Conservation (phyloP, 2,113 vertebrate species). For the Sapayoa aenigma region DNA sequence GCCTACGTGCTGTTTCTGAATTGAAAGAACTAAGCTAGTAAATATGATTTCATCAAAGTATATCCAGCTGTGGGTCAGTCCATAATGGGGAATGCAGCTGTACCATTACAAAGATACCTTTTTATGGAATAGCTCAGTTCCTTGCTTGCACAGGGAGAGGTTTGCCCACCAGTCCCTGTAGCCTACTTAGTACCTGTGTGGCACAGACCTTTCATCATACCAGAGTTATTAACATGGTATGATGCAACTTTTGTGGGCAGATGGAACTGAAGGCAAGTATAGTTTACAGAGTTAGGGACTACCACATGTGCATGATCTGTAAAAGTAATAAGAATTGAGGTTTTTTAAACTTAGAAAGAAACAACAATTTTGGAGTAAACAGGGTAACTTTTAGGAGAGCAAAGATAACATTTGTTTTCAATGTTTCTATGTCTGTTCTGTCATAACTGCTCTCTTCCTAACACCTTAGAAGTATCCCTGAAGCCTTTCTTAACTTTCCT, state of each 20-base stretch:
- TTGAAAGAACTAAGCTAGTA: neutral
- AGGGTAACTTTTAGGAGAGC: neutral
- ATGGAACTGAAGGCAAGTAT: neutral
- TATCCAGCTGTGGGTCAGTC: neutral
- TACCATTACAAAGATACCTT: neutral
- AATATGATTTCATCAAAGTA: neutral
- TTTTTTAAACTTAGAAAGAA: neutral
- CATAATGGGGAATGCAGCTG: neutral
- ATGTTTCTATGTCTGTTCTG: neutral
- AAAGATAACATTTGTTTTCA: neutral
- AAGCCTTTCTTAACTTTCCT: neutral
- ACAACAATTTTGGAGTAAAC: neutral
- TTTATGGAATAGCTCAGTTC: neutral
- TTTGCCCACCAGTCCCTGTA: neutral
- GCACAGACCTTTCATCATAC: neutral
- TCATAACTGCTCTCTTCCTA: neutral
- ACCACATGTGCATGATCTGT: neutral
- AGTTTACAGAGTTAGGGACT: neutral
- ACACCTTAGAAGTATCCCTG: neutral
- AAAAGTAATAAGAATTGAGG: neutral
- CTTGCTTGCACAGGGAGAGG: neutral
- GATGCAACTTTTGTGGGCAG: neutral
- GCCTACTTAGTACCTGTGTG: neutral
- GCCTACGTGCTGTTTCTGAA: fast-evolving
- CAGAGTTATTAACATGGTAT: fast-evolving